phyloP scores from a whole-genome alignment of 2,113 vertebrate genomes.

The Equus quagga region DNA sequence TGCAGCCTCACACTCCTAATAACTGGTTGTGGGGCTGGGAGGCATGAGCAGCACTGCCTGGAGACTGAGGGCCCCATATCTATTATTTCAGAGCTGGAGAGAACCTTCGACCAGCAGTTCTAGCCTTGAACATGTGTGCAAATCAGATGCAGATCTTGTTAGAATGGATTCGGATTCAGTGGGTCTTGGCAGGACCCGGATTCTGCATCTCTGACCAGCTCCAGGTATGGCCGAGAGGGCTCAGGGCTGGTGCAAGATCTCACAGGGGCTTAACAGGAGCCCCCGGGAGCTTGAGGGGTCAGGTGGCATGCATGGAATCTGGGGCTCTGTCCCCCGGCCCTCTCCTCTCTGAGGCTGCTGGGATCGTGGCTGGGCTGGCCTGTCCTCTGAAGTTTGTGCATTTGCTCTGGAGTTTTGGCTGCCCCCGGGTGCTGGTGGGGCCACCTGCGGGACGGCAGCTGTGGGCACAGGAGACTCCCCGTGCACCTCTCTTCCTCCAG shows the following conservation, averaged over 20 bases:
- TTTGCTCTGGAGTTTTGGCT: background rate
- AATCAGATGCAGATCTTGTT: background rate
- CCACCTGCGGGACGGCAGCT: fast-evolving
- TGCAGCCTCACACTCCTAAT: no score
- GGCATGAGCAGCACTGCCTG: background rate
- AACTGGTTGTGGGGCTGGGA: background rate
- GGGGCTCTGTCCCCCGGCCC: background rate
- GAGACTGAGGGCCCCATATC: background rate
- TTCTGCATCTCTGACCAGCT: background rate
- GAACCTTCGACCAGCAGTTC: background rate
- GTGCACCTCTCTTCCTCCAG: background rate
- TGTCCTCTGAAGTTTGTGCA: background rate
- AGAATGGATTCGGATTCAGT: background rate
- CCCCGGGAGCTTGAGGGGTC: background rate
- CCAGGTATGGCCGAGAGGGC: no score
- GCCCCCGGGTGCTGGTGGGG: no score
- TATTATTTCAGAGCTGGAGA: background rate
- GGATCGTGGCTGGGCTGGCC: background rate
- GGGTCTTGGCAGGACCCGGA: background rate
- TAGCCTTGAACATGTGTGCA: background rate
- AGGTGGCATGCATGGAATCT: background rate
- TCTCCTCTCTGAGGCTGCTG: background rate
- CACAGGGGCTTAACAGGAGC: background rate
- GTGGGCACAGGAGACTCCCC: background rate
- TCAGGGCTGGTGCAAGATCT: background rate